Evolutionary conservation across 2,797 vertebrate genomes (phyloP), one percentile per base, ranked within the genome.

Genomic region (Mormyrus hasselquistii): DNA sequence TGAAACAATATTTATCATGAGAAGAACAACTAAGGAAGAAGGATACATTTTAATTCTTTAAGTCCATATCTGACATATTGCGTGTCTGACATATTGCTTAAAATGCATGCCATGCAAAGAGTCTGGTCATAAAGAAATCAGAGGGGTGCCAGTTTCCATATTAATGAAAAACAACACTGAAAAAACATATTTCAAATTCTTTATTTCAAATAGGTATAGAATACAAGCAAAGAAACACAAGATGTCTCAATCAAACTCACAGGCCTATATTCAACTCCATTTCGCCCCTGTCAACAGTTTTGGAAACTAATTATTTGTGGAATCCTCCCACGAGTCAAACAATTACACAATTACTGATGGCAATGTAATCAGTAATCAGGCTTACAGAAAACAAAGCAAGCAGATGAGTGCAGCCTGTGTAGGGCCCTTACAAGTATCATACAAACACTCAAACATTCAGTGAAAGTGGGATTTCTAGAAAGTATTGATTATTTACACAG

Each of bases 361-460:
- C 76, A 79, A 79, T 47, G 76, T 41, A 79, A 79, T 79, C 41
- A 79, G 73, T 79, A 79, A 79, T 79, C 76, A 79, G 41, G 76
- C 76, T 79, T 79, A 79, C 76, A 19, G 76, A 79, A 79, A 79
- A 79, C 19, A 79, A n/a, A 79, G 76, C 47, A 79, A 79, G 47
- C 7, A n/a, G 76, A 19, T 79, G 14, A 79, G 41, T 79, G 19
- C 22, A 79, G 76, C 25, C 25, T 29, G 25, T 29, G 25, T 29
- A 29, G 25, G 16, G 76, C 76, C 38, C 76, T 79, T 79, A 41
- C 76, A 79, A 44, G 41, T 44, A 79, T 79, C 76, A 79, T 47
- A 79, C 65, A 73, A 73, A 14, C 50, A 86, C 47, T 52, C 83
- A 86, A 53, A 55, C 29, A 86, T 29, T 86, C 47, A 16, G 50